Percentiles rank a stretch among this genome's conserved stretches.
phyloP scores from a whole-genome alignment of 2,888 invertebrate species.

The Mesorhabditis belari region DNA sequence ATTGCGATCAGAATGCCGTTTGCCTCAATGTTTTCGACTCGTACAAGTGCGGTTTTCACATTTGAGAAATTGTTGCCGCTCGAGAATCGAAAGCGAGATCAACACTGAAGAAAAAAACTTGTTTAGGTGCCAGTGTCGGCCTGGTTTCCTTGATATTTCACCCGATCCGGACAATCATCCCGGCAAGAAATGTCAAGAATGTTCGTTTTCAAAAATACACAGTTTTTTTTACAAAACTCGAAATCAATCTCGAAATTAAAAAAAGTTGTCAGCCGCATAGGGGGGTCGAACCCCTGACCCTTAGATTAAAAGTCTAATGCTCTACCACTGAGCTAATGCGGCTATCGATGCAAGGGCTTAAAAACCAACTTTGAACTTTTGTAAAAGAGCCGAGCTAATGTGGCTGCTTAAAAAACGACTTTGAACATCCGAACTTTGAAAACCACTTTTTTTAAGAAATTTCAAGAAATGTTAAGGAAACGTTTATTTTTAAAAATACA shows the following conservation, averaged over 20 bases:
- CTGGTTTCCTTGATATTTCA: constrained; percentile 47
- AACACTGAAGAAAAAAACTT: not conserved
- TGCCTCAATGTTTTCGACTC: constrained; percentile 51
- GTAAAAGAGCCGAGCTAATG: too few relatives aligned
- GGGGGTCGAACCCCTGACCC: not conserved
- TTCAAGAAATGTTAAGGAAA: too few relatives aligned
- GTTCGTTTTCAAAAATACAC: constrained; percentile 36
- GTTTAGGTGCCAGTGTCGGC: constrained; percentile 47
- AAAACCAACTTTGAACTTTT: too few relatives aligned
- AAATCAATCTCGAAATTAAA: too few relatives aligned
- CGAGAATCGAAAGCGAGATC: not conserved
- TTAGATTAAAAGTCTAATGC: too few relatives aligned
- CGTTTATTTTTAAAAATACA: too few relatives aligned
- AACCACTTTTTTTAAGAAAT: too few relatives aligned
- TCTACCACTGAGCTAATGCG: too few relatives aligned
- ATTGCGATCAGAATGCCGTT: constrained; percentile 46
- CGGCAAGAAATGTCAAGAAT: constrained; percentile 49
- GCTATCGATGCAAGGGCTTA: too few relatives aligned
- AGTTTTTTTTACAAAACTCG: not conserved
- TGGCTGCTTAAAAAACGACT: too few relatives aligned
- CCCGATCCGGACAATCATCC: constrained; percentile 44
- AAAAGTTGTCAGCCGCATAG: not conserved
- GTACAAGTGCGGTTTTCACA: constrained; percentile 14
- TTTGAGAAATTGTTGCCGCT: not conserved
- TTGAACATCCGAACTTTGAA: too few relatives aligned